Conservation (phyloP, 2,113 vertebrate species). For the Chaetodon trifascialis region DNA sequence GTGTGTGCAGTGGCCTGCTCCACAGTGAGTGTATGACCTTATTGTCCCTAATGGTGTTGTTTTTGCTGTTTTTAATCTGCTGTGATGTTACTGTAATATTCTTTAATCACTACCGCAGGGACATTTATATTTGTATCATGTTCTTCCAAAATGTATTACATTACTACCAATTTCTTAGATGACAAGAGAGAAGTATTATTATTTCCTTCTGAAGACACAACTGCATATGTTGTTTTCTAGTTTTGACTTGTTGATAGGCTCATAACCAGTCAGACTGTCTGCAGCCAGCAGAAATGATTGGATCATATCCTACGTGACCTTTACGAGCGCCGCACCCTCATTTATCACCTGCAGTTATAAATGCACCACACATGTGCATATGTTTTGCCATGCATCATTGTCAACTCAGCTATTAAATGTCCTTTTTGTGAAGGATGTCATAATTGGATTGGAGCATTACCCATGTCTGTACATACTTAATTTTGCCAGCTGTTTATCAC, state of each 20-base stretch:
- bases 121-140: not conserved
- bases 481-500: slow-evolving; percentile 44
- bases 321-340: slow-evolving; percentile 48
- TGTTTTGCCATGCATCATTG: slow-evolving; percentile 60
- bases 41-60: slow-evolving; percentile 7
- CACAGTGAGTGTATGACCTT: slow-evolving; percentile 5
- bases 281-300: slow-evolving; percentile 61
- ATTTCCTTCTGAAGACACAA: slow-evolving; percentile 5
- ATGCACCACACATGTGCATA: slow-evolving; percentile 47
- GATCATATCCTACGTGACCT: slow-evolving; percentile 71
- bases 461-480: slow-evolving; percentile 19
- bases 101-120: slow-evolving; percentile 36
- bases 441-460: slow-evolving; percentile 45
- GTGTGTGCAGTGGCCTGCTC: slow-evolving; percentile 1
- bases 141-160: not conserved
- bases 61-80: slow-evolving; percentile 20
- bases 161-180: slow-evolving; percentile 11
- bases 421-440: slow-evolving; percentile 46
- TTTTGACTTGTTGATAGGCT: slow-evolving; percentile 65
- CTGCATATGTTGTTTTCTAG: slow-evolving; percentile 21
- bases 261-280: slow-evolving; percentile 53
- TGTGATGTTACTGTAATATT: slow-evolving; percentile 9
- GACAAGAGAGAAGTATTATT: not conserved
- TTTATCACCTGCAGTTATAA: slow-evolving; percentile 66
- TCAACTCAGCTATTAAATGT: slow-evolving; percentile 51